Base-by-base conservation (phyloP, 2,113 vertebrate genomes). In the Podilymbus podiceps region DNA sequence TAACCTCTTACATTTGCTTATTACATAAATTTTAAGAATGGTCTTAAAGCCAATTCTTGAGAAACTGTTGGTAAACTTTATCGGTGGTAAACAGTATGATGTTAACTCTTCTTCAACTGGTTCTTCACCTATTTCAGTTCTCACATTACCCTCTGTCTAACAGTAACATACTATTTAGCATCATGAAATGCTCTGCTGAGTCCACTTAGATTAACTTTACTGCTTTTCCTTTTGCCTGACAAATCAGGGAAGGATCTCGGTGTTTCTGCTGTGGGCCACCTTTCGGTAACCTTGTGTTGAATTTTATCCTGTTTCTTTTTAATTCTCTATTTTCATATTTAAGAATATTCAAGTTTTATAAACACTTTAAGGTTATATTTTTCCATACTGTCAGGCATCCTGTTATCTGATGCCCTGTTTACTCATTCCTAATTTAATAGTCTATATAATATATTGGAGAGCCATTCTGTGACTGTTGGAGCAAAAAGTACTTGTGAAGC, bases 1-100 rank as follows among this genome's bases (percentile, higher is more conserved):
- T 40, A 18, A 53, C 13, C 17, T 55, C 28, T 33, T 72, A 20
- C 30, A 9, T 91, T 46, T 82, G 9, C 49, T 63, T 30, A 23
- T 31, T 13, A 40, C 7, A 2, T 33, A 23, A 10, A 66, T 53
- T 52, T 59, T 28, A 35, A 76, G 30, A 10, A 21, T 0, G 1
- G 6, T 38, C n/a, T 66, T 67, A 38, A 15, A 73, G 40, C 59
- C 47, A 40, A 23, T 23, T 87, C 52, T 62, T 78, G 77, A 56
- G 64, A 56, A 83, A 49, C 46, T 49, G 30, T 33, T 90, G 12
- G 27, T 38, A 59, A 77, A 28, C 30, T 55, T 49, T 52, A n/a
- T 71, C 44, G n/a, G 21, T 25, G 40, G 15, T 13, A 35, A 30
- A 30, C 46, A 71, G 30, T 12, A 5, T 55, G 71, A 20, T 0